Percentiles rank a stretch among this genome's conserved stretches.
phyloP scores from a whole-genome alignment of 2,888 invertebrate genomes.

The Cenopis cana region DNA sequence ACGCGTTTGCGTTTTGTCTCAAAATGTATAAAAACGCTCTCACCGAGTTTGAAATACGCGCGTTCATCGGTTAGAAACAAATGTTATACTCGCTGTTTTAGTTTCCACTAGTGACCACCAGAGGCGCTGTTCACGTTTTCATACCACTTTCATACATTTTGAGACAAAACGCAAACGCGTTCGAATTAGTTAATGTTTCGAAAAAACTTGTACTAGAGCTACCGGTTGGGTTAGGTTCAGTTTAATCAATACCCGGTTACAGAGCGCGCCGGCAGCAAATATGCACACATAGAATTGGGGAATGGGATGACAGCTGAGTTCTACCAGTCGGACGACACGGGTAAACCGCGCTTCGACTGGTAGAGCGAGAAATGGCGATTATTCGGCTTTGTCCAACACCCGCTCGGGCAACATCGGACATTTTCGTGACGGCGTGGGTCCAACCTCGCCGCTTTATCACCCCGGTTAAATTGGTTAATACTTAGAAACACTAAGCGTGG shows the following conservation, averaged over 20 bases:
- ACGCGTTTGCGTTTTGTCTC: no score
- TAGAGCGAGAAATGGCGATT: conserved; percentile 47
- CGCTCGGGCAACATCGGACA: conserved; percentile 54
- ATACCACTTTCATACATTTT: no score
- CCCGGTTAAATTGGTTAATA: no score
- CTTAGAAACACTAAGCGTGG: not conserved
- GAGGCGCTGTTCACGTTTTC: no score
- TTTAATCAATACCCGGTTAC: conserved; percentile 21
- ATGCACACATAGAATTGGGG: conserved; percentile 2
- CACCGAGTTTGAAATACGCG: no score
- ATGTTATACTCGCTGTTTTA: no score
- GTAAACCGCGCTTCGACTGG: conserved; percentile 47
- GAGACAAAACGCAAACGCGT: no score
- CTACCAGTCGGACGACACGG: conserved; percentile 36
- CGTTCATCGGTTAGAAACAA: no score
- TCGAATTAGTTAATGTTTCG: no score
- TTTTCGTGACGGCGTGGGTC: conserved; percentile 40
- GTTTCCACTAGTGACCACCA: no score
- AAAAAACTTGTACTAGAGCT: no score
- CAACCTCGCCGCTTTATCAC: not conserved
- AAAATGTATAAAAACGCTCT: no score
- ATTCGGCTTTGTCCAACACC: conserved; percentile 56
- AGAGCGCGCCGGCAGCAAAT: not conserved
- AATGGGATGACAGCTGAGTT: conserved; percentile 22
- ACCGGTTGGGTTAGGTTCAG: conserved; percentile 9